These are phyloP conservation scores for Epiblema foenella DNA, from an alignment of 2,888 invertebrate species.

Conservation along the genomic window DNA sequence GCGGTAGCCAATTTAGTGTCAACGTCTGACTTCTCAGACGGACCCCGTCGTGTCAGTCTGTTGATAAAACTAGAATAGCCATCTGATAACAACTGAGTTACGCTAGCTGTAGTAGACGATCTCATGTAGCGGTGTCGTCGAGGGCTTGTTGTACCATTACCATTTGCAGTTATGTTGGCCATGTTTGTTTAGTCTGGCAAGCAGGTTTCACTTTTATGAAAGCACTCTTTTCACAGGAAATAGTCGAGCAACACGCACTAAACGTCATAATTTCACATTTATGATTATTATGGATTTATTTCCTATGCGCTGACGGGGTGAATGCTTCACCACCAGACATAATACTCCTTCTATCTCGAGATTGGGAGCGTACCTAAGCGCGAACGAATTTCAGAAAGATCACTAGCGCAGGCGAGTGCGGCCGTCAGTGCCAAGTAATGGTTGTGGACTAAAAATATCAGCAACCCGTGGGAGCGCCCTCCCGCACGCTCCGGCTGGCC, in stretches of 20 bases:
- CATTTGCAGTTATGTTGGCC: constrained; percentile 72
- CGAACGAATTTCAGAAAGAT: constrained; percentile 81
- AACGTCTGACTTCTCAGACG: constrained; percentile 87
- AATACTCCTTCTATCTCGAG: constrained; percentile 74
- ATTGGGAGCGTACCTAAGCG: constrained; percentile 78
- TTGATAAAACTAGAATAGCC: constrained; percentile 94
- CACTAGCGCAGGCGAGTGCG: constrained; percentile 82
- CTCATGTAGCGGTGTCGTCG: constrained; percentile 90
- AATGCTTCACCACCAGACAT: constrained; percentile 66
- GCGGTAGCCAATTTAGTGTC: constrained; percentile 67
- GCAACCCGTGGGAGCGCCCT: constrained; percentile 85
- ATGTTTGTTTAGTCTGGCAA: constrained; percentile 56
- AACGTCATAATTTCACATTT: constrained; percentile 70
- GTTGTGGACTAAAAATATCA: constrained; percentile 88
- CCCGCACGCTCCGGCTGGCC: constrained; percentile 81
- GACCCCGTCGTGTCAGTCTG: constrained; percentile 91
- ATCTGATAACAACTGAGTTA: constrained; percentile 93
- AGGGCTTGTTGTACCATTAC: constrained; percentile 76
- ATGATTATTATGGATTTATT: constrained; percentile 43
- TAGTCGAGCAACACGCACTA: constrained; percentile 68
- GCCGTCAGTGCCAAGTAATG: constrained; percentile 87
- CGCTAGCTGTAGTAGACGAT: constrained; percentile 89
- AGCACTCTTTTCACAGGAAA: constrained; percentile 69
- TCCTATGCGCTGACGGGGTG: constrained; percentile 55
- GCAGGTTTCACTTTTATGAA: constrained; percentile 50